Evolutionary conservation across 2,888 invertebrate genomes (phyloP).

Genomic region (Philopedon plagiatum): DNA sequence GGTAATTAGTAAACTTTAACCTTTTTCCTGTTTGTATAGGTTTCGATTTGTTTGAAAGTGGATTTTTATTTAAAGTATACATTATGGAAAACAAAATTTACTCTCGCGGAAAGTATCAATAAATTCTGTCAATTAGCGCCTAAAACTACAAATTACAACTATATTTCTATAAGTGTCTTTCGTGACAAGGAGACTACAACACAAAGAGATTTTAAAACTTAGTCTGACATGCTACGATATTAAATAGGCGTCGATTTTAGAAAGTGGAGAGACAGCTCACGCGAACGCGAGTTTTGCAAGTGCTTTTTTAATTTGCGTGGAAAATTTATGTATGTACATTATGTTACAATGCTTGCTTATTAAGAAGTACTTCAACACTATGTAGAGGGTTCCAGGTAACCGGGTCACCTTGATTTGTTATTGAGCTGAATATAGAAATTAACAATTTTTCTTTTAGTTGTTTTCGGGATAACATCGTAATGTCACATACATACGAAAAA

Average conservation of each 20-base stretch:
- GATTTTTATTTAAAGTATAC: too few relatives aligned
- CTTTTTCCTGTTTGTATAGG: too few relatives aligned
- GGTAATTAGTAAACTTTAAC: too few relatives aligned
- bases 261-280: constrained; percentile 36
- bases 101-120: not conserved
- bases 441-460: too few relatives aligned
- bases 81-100: too few relatives aligned
- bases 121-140: constrained; percentile 2
- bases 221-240: constrained; percentile 31
- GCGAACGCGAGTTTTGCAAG: constrained; percentile 25
- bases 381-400: too few relatives aligned
- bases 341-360: not conserved
- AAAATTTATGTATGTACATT: not conserved
- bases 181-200: constrained; percentile 28
- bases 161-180: constrained; percentile 23
- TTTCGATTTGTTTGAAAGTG: too few relatives aligned
- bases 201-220: constrained; percentile 31
- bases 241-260: constrained; percentile 37
- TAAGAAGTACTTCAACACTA: too few relatives aligned
- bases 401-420: too few relatives aligned
- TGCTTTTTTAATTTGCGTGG: constrained; percentile 19
- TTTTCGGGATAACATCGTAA: too few relatives aligned
- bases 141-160: not conserved
- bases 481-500: too few relatives aligned
- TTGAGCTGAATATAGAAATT: too few relatives aligned